These are phyloP conservation scores for Shinisaurus crocodilurus DNA, from an alignment of 2,113 vertebrate species.

Conservation along the genomic window DNA sequence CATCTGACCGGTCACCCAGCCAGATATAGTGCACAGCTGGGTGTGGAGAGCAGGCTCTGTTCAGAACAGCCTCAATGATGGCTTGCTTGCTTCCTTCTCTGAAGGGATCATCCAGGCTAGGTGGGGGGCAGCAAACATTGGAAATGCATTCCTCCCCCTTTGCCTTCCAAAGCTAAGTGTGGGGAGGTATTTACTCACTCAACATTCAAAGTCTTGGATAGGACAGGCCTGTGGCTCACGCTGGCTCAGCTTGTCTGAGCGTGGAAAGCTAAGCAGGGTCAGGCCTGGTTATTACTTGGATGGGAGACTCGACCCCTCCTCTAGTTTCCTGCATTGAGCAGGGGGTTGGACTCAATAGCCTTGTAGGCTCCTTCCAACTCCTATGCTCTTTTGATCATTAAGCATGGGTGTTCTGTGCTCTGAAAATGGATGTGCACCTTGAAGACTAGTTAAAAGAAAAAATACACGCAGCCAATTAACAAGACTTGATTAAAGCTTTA, in stretches of 20 bases:
- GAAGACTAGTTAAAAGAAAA: not conserved
- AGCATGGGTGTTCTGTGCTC: not conserved
- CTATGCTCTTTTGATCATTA: not conserved
- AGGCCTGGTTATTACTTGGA: too few species aligned
- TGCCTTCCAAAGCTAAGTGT: not conserved
- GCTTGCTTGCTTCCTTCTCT: not conserved
- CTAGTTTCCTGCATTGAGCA: too few species aligned
- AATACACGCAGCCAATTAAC: constrained; percentile 46
- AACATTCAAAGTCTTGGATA: not conserved
- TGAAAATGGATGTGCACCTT: not conserved
- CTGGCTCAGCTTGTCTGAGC: too few species aligned
- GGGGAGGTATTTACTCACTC: not conserved
- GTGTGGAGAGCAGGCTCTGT: not conserved
- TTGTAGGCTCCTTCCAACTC: too few species aligned
- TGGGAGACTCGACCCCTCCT: too few species aligned
- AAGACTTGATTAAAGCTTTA: constrained; percentile 86
- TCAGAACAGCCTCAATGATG: not conserved
- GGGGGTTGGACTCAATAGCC: too few species aligned
- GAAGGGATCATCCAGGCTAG: not conserved
- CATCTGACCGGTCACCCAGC: too few species aligned
- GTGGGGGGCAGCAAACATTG: not conserved
- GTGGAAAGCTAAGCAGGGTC: too few species aligned
- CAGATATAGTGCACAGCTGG: too few species aligned
- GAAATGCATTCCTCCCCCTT: not conserved
- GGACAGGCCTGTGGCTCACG: too few species aligned